These are phyloP conservation scores for Drosophila suzukii DNA, from an alignment of 1,140 invertebrate species.

Conservation along the genomic window DNA sequence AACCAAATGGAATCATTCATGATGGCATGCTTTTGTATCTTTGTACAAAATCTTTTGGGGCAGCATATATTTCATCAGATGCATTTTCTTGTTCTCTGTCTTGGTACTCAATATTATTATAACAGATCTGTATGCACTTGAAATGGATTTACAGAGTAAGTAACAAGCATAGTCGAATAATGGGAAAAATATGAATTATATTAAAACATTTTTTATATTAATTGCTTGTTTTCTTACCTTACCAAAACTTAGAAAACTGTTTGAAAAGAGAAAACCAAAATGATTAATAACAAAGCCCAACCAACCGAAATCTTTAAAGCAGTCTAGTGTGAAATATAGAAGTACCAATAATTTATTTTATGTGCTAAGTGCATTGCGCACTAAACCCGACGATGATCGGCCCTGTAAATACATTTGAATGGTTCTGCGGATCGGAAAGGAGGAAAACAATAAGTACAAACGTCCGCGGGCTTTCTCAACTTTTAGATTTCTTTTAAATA, in stretches of 20 bases:
- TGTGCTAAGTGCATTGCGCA: conserved; percentile 35
- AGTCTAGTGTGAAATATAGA: conserved; percentile 16
- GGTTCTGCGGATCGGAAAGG: conserved; percentile 21
- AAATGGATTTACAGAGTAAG: too few relatives aligned
- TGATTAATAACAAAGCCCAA: conserved; percentile 18
- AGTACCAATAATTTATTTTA: conserved; percentile 41
- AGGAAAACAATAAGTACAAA: conserved; percentile 54
- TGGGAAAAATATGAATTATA: too few relatives aligned
- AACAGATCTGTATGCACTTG: not conserved
- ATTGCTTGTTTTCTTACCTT: too few relatives aligned
- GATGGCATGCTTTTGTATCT: conserved; percentile 11
- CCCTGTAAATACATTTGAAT: conserved; percentile 14
- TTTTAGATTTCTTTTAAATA: conserved; percentile 67
- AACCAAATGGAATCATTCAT: conserved; percentile 59
- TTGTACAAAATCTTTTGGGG: not conserved
- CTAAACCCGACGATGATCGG: conserved; percentile 4
- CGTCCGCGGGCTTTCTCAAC: conserved; percentile 61
- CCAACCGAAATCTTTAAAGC: conserved; percentile 7
- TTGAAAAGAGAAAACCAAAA: too few relatives aligned
- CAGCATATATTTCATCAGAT: not conserved
- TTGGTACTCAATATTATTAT: conserved; percentile 1
- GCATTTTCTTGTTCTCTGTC: not conserved
- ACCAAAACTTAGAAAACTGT: too few relatives aligned
- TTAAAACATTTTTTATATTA: too few relatives aligned
- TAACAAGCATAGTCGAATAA: too few relatives aligned